A percentile compares a stretch with the other conserved stretches of the same genome.
Evolutionary conservation across 2,797 vertebrate genomes (phyloP).

Genomic region (Schizopygopsis pylzovi): DNA sequence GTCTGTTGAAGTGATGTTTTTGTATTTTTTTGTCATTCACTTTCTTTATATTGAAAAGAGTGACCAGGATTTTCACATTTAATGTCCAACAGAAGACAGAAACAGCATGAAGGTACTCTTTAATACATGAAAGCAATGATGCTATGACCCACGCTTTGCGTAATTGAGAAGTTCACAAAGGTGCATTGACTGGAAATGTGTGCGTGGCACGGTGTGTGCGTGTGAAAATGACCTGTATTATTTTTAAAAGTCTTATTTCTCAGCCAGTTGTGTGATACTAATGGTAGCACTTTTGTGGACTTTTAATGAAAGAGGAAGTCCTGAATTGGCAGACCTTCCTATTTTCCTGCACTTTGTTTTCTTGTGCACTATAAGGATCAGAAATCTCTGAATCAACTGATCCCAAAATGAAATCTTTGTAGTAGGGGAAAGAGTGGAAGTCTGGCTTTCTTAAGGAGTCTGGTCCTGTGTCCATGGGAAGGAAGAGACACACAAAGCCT

Average conservation of each 20-base stretch:
- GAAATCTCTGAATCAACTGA: constrained; percentile 66
- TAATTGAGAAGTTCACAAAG: neutral
- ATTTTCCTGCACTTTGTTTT: constrained; percentile 66
- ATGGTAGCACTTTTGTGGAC: constrained; percentile 49
- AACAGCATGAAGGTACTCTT: neutral
- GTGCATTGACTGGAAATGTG: neutral
- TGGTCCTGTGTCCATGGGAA: constrained; percentile 59
- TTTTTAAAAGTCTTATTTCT: constrained; percentile 51
- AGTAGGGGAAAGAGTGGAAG: constrained; percentile 62
- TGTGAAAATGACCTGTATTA: constrained; percentile 31
- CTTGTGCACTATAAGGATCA: constrained; percentile 64
- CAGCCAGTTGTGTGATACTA: constrained; percentile 38
- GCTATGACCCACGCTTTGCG: neutral
- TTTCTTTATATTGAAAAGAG: neutral
- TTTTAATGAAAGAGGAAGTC: constrained; percentile 64
- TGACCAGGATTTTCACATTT: neutral
- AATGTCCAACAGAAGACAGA: neutral
- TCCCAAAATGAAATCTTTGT: constrained; percentile 71
- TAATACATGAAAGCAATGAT: neutral
- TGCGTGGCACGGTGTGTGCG: constrained; percentile 4
- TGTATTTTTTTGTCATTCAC: neutral
- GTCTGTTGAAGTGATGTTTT: neutral
- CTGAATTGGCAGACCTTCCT: constrained; percentile 62
- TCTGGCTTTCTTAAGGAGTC: constrained; percentile 59
- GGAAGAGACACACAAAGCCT: constrained; percentile 65